A percentile compares a stretch with the other conserved stretches of the same genome.
phyloP scores from a whole-genome alignment of 2,797 vertebrate species.

The Danio jaintianensis region DNA sequence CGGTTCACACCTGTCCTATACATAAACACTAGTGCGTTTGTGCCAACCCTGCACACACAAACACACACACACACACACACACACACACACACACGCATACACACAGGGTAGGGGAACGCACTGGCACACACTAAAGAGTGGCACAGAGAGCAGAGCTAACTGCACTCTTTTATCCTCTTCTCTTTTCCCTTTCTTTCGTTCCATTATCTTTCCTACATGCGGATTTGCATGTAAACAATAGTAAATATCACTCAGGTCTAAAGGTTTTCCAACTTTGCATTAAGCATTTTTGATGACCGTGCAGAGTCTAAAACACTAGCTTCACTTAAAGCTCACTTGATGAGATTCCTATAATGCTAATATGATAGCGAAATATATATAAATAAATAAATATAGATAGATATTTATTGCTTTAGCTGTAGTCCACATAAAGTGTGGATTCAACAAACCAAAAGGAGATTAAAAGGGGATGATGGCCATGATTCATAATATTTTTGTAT shows the following conservation, averaged over 20 bases:
- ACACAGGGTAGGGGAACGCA: constrained; percentile 56
- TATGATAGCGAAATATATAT: constrained; percentile 16
- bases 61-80: background rate
- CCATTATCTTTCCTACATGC: constrained; percentile 60
- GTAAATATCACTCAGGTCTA: constrained; percentile 81
- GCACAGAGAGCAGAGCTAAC: constrained; percentile 52
- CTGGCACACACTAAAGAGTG: constrained; percentile 39
- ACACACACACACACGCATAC: background rate
- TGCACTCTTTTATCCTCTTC: constrained; percentile 25
- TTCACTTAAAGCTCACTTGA: constrained; percentile 60
- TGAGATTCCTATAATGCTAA: constrained; percentile 28
- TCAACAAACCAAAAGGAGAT: constrained; percentile 52
- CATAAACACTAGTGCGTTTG: constrained; percentile 80
- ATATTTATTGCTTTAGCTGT: constrained; percentile 42
- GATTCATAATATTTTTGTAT: background rate
- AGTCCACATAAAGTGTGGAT: constrained; percentile 36
- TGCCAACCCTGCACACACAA: constrained; percentile 45
- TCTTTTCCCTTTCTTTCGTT: constrained; percentile 31
- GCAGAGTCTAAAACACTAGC: constrained; percentile 69
- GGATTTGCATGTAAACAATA: constrained; percentile 72
- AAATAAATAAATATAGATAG: background rate
- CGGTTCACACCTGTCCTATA: constrained; percentile 99
- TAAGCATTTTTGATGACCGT: constrained; percentile 72
- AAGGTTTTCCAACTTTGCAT: constrained; percentile 69
- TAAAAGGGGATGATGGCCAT: constrained; percentile 37